Evolutionary conservation across 2,113 vertebrate genomes (phyloP).

Genomic region (Cyphomyrus plagiostoma): DNA sequence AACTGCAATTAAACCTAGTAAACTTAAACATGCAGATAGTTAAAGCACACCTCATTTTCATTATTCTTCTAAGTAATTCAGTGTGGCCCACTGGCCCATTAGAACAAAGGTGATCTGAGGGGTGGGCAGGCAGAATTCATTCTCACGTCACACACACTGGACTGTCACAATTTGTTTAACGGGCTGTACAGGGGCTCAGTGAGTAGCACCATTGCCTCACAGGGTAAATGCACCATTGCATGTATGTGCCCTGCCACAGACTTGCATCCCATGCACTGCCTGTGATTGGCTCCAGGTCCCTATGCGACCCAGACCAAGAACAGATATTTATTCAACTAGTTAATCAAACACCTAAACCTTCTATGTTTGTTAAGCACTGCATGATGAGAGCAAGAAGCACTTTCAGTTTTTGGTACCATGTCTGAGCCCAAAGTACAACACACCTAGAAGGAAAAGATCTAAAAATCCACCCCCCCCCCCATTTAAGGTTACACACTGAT

Average conservation of each 20-base stretch:
- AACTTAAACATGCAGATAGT: neutral
- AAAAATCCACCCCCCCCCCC: neutral
- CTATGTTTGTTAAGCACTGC: neutral
- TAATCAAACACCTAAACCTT: neutral
- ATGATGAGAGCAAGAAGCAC: neutral
- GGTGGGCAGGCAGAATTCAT: neutral
- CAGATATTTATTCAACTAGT: neutral
- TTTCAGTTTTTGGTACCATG: neutral
- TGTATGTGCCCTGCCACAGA: neutral
- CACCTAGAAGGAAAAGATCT: neutral
- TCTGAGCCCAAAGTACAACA: neutral
- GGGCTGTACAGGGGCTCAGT: neutral
- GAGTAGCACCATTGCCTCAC: neutral
- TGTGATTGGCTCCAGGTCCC: neutral
- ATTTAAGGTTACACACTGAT: neutral
- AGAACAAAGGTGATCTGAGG: neutral
- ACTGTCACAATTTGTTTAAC: neutral
- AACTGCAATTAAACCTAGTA: neutral
- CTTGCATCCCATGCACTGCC: neutral
- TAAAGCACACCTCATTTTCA: neutral
- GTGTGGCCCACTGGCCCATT: neutral
- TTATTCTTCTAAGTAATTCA: neutral
- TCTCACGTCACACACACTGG: neutral
- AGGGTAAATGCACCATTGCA: neutral
- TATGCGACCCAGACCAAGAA: neutral